Evolutionary conservation across 1,140 invertebrate genomes (phyloP).

Genomic region (Liolophura sinensis): DNA sequence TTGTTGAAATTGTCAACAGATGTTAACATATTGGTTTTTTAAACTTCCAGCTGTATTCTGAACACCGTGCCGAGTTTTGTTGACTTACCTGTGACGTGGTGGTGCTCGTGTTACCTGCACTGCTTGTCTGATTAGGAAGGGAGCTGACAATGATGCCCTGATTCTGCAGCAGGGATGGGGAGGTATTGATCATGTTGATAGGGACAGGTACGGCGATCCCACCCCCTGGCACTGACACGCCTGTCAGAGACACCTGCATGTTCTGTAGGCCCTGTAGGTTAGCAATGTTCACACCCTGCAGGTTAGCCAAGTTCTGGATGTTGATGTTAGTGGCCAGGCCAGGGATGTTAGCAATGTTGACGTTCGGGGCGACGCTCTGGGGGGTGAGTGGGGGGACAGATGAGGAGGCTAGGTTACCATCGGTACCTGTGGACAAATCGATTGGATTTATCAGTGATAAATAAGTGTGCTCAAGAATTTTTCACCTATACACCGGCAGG

Average conservation of each 20-base stretch:
- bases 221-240: constrained; percentile 46
- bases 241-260: constrained; percentile 74
- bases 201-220: constrained; percentile 51
- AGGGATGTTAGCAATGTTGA: constrained; percentile 48
- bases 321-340: constrained; percentile 48
- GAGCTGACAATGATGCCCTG: constrained; percentile 47
- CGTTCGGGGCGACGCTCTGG: constrained; percentile 32
- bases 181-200: constrained; percentile 51
- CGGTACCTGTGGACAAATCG: too few species aligned
- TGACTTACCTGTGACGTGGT: constrained; percentile 1
- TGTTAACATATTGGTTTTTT: not conserved
- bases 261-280: constrained; percentile 66
- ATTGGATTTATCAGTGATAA: too few species aligned
- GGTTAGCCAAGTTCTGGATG: constrained; percentile 44
- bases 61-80: not conserved
- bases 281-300: constrained; percentile 75
- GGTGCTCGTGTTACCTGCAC: constrained; percentile 12
- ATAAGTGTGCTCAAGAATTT: too few species aligned
- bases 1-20: not conserved
- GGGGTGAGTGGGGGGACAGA: constrained; percentile 13
- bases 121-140: constrained; percentile 15
- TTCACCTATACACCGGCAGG: too few species aligned
- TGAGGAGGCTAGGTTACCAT: constrained; percentile 2
- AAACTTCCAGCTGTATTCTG: not conserved
- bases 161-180: constrained; percentile 41